These are phyloP conservation scores for Amblyteles armatorius DNA, from an alignment of 2,888 invertebrate species.

Conservation along the genomic window DNA sequence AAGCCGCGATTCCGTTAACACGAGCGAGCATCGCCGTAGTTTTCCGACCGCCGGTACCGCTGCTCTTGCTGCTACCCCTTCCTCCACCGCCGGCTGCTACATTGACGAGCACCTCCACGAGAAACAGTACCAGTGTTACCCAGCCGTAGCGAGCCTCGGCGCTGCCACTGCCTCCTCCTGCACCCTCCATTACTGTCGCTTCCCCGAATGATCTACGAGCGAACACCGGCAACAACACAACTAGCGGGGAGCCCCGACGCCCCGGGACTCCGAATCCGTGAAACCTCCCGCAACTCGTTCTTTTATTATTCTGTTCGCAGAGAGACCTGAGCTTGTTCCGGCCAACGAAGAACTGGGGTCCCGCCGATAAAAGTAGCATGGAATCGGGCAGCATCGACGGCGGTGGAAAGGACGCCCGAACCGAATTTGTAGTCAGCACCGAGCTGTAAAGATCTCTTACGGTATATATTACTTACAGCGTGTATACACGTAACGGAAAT, in stretches of 20 bases:
- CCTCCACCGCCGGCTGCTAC: background rate
- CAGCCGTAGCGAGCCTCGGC: background rate
- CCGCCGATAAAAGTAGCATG: constrained; percentile 65
- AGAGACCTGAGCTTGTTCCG: constrained; percentile 74
- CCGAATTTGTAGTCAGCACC: constrained; percentile 52
- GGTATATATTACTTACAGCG: background rate
- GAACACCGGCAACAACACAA: constrained; percentile 5
- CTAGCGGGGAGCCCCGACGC: constrained; percentile 20
- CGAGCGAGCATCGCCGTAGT: background rate
- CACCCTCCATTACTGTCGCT: constrained; percentile 55
- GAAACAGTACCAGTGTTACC: constrained; percentile 2
- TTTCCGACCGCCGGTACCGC: constrained; percentile 3
- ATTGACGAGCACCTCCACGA: constrained; percentile 24
- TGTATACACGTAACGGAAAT: constrained; percentile 9
- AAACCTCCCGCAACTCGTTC: constrained; percentile 26
- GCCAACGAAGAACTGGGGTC: constrained; percentile 75
- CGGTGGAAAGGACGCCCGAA: constrained; percentile 45
- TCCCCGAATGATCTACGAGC: constrained; percentile 51
- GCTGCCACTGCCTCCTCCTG: constrained; percentile 8
- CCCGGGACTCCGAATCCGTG: constrained; percentile 38
- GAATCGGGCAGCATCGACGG: constrained; percentile 51
- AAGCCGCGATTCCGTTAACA: constrained; percentile 1
- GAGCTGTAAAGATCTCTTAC: constrained; percentile 40
- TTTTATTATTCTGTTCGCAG: constrained; percentile 71
- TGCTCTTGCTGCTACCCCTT: background rate